phyloP scores from a whole-genome alignment of 2,113 vertebrate species.

The Pterophyllum scalare region DNA sequence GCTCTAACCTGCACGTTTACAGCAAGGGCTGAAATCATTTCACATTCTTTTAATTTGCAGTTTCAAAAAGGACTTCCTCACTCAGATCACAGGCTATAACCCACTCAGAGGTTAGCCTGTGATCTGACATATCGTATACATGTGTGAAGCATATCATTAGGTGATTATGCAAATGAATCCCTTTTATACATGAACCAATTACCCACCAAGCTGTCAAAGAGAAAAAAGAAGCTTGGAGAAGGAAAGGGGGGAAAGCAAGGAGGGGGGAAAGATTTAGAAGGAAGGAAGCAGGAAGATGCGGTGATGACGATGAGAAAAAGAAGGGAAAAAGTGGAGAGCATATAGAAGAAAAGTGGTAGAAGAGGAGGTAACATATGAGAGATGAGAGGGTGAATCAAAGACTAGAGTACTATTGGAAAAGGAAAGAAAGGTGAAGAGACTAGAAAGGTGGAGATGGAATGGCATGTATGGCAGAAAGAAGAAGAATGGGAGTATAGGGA shows the following conservation, averaged over 20 bases:
- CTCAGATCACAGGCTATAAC: constrained; percentile 10
- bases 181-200: constrained; percentile 43
- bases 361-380: not conserved
- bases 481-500: not conserved
- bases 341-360: not conserved
- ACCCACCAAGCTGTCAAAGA: constrained; percentile 16
- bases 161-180: constrained; percentile 37
- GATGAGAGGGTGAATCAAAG: not conserved
- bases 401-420: not conserved
- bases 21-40: not conserved
- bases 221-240: not conserved
- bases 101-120: not conserved
- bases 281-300: not conserved
- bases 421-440: not conserved
- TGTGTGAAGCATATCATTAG: constrained; percentile 24
- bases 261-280: not conserved
- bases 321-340: not conserved
- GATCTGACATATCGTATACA: constrained; percentile 14
- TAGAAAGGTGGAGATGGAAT: not conserved
- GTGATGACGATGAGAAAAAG: not conserved
- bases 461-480: not conserved
- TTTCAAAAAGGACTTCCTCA: not conserved
- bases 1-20: not conserved
- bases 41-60: not conserved
- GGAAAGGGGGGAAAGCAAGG: too few species aligned